Evolutionary conservation across 1,140 invertebrate genomes (phyloP).

Genomic region (Meloidogyne hapla): DNA sequence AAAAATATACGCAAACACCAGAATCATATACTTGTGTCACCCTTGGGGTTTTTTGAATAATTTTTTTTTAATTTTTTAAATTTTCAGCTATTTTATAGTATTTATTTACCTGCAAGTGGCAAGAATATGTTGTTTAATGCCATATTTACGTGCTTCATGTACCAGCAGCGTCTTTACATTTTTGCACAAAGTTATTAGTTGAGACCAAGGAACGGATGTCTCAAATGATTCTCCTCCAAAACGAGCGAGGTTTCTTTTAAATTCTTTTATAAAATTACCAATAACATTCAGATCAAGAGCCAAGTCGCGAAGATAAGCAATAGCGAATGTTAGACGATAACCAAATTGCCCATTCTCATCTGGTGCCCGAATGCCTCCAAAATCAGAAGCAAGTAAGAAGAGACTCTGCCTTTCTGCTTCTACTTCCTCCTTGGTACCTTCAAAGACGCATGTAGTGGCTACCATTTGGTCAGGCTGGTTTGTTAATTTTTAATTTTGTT

Average conservation of each 20-base stretch:
- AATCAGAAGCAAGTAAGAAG: constrained; percentile 75
- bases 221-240: constrained; percentile 86
- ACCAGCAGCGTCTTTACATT: constrained; percentile 83
- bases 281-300: constrained; percentile 83
- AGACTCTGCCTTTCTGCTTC: constrained; percentile 77
- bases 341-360: constrained; percentile 85
- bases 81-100: background rate
- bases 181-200: constrained; percentile 75
- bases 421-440: constrained; percentile 72
- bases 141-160: constrained; percentile 72
- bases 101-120: constrained; percentile 65
- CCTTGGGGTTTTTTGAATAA: constrained; percentile 62
- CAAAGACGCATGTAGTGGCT: constrained; percentile 88
- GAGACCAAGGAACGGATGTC: constrained; percentile 86
- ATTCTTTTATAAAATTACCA: background rate
- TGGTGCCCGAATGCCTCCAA: constrained; percentile 79
- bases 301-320: constrained; percentile 92
- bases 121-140: constrained; percentile 66
- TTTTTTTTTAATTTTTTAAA: constrained; percentile 5
- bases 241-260: background rate
- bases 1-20: constrained; percentile 96
- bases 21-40: constrained; percentile 95
- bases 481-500: background rate
- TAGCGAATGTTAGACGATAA: constrained; percentile 95
- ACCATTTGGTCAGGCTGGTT: constrained; percentile 74